phyloP scores from a whole-genome alignment of 2,888 invertebrate genomes.

The Drosophila emarginata region DNA sequence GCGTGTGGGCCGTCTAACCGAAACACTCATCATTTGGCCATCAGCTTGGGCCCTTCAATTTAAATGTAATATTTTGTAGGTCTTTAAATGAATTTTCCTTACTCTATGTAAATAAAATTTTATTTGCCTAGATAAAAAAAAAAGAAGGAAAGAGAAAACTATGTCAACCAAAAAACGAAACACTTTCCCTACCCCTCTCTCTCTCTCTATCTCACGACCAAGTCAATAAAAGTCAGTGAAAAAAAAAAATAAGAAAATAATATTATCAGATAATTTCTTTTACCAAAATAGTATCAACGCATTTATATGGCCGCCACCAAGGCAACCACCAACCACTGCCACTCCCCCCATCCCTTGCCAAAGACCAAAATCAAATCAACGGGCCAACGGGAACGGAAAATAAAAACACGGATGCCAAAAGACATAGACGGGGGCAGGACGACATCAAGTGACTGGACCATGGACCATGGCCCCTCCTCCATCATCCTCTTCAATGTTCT shows the following conservation, averaged over 20 bases:
- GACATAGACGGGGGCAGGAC: conserved; percentile 35
- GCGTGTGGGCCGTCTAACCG: background rate
- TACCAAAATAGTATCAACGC: conserved; percentile 57
- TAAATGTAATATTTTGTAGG: background rate
- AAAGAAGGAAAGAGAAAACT: conserved; percentile 15
- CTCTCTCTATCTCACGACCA: background rate
- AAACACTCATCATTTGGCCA: background rate
- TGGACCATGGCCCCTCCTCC: conserved; percentile 20
- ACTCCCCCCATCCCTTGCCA: background rate
- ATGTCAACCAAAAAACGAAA: conserved; percentile 22
- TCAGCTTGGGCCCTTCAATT: background rate
- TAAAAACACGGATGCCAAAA: conserved; percentile 18
- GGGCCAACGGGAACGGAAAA: conserved; percentile 39
- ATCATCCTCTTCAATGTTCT: too few species aligned
- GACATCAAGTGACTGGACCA: conserved; percentile 41
- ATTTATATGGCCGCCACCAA: conserved; percentile 40
- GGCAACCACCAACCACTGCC: conserved; percentile 13
- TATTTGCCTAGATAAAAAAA: conserved; percentile 40
- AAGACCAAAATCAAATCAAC: conserved; percentile 65
- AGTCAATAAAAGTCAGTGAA: conserved; percentile 48
- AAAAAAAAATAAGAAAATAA: conserved; percentile 37
- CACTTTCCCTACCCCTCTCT: too few species aligned
- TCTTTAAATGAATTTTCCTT: background rate
- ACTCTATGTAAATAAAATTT: conserved; percentile 22
- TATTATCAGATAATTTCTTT: conserved; percentile 64